These are phyloP conservation scores for Ophion costatus DNA, from an alignment of 2,888 invertebrate species.

Conservation along the genomic window DNA sequence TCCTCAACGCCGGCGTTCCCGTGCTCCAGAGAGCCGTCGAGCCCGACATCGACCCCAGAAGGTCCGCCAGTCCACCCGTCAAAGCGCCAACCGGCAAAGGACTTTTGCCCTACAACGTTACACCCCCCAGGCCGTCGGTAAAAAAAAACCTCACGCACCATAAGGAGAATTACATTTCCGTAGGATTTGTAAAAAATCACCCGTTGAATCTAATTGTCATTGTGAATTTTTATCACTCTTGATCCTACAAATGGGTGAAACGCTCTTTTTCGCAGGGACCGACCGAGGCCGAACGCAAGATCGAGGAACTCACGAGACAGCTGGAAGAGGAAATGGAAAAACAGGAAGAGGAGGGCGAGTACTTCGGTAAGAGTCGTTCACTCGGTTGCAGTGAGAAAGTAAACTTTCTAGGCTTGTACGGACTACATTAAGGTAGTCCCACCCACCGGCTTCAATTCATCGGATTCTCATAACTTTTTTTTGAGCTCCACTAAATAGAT, in stretches of 20 bases:
- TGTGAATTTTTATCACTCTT: neutral
- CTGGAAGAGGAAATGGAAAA: slow-evolving; percentile 98
- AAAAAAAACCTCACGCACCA: slow-evolving; percentile 69
- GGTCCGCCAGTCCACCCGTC: slow-evolving; percentile 76
- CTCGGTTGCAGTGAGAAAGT: neutral
- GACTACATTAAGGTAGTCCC: too few species aligned
- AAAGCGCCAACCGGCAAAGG: slow-evolving; percentile 86
- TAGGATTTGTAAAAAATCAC: neutral
- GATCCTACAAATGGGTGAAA: neutral
- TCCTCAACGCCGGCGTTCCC: slow-evolving; percentile 80
- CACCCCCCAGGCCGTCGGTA: slow-evolving; percentile 92
- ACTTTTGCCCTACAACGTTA: slow-evolving; percentile 93
- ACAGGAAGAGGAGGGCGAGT: slow-evolving; percentile 97
- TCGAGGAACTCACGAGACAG: slow-evolving; percentile 95
- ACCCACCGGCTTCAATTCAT: too few species aligned
- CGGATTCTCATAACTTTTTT: too few species aligned
- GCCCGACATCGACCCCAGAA: slow-evolving; percentile 71
- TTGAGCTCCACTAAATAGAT: too few species aligned
- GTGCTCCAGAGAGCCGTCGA: slow-evolving; percentile 77
- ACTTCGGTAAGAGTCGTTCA: slow-evolving; percentile 90
- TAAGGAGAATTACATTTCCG: neutral
- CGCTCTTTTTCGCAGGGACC: slow-evolving; percentile 86
- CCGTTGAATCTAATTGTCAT: neutral
- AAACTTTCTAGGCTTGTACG: neutral
- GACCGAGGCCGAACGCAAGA: slow-evolving; percentile 96